A percentile compares a stretch with the other conserved stretches of the same genome.
Conservation (phyloP, 2,888 invertebrate genomes). For the Lampropteryx suffumata region DNA sequence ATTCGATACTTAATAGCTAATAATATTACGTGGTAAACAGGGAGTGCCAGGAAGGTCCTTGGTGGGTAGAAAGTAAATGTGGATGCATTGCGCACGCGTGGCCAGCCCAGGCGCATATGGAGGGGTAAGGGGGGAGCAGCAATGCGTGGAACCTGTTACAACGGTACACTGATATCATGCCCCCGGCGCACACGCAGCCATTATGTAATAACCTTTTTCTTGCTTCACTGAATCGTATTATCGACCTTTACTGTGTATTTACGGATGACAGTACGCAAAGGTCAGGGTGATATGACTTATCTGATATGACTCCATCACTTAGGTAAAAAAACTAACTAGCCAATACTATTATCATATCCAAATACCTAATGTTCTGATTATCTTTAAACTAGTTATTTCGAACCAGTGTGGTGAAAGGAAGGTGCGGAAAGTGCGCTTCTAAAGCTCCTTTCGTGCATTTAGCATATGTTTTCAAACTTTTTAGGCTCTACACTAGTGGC, state of each 20-base stretch:
- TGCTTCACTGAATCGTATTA: conserved; percentile 53
- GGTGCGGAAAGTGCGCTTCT: too few species aligned
- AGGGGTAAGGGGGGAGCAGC: conserved; percentile 39
- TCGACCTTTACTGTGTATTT: conserved; percentile 23
- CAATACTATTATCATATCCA: too few species aligned
- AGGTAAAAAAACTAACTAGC: too few species aligned
- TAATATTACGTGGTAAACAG: conserved; percentile 28
- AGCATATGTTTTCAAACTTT: too few species aligned
- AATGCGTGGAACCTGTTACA: conserved; percentile 75
- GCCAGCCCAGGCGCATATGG: conserved; percentile 32
- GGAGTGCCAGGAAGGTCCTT: conserved; percentile 68
- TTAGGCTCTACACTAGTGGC: too few species aligned
- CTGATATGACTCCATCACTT: too few species aligned
- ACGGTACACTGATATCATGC: conserved; percentile 72
- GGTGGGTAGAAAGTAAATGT: conserved; percentile 80
- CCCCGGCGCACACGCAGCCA: conserved; percentile 70
- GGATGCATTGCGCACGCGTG: conserved; percentile 56
- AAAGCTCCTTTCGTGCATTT: too few species aligned
- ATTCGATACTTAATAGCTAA: too few species aligned
- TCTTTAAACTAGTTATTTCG: too few species aligned
- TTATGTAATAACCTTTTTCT: conserved; percentile 79
- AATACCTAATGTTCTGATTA: too few species aligned
- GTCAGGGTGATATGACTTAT: conserved; percentile 1
- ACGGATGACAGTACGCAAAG: conserved; percentile 20
- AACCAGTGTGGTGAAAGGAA: too few species aligned